Percentiles rank a stretch among this genome's conserved stretches.
Evolutionary conservation across 2,888 invertebrate species (phyloP).

Genomic region (Corythucha ciliata): DNA sequence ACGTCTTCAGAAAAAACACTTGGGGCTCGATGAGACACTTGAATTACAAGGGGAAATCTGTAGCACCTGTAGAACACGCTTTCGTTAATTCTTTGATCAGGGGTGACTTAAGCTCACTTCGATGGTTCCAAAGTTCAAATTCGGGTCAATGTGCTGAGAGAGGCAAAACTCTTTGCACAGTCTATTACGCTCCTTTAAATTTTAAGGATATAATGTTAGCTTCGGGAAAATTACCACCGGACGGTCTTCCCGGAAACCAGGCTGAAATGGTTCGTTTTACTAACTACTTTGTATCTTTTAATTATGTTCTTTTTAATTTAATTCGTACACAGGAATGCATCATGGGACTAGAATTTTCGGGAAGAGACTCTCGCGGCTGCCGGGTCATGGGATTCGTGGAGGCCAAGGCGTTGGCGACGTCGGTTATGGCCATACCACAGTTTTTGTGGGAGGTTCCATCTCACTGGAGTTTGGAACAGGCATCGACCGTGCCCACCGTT

Average conservation of each 20-base stretch:
- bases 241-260: conserved; percentile 95
- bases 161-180: conserved; percentile 63
- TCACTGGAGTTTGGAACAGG: conserved; percentile 81
- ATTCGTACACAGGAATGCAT: conserved; percentile 95
- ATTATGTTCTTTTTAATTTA: no score
- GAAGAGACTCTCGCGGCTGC: conserved; percentile 60
- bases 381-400: conserved; percentile 90
- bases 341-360: conserved; percentile 88
- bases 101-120: conserved; percentile 85
- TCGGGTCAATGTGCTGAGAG: no score
- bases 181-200: conserved; percentile 90
- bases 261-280: no score
- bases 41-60: conserved; percentile 44
- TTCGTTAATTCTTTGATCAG: conserved; percentile 86
- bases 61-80: conserved; percentile 60
- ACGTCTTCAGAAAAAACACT: conserved; percentile 61
- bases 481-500: conserved; percentile 89
- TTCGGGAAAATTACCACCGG: conserved; percentile 92
- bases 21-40: conserved; percentile 88
- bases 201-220: conserved; percentile 98
- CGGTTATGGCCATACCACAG: conserved; percentile 70
- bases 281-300: no score
- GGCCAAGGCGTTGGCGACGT: conserved; percentile 80
- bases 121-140: conserved; percentile 89
- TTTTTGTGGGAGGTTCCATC: conserved; percentile 86